Conservation (phyloP, 2,888 invertebrate species). For the Ectemnius continuus region DNA sequence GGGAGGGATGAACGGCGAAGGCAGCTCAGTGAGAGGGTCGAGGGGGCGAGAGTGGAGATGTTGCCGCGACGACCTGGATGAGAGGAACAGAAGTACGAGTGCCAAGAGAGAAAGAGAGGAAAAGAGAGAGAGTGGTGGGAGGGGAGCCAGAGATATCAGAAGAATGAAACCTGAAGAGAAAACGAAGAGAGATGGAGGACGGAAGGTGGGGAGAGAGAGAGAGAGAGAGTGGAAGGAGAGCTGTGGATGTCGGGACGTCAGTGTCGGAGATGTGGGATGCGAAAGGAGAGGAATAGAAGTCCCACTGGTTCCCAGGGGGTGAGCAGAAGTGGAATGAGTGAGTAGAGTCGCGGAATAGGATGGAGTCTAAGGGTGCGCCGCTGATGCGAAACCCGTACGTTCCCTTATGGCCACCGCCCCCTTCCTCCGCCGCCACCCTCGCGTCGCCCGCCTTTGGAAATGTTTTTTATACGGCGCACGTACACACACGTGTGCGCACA, state of each 20-base stretch:
- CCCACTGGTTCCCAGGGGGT: slow-evolving; percentile 68
- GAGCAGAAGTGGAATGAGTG: slow-evolving; percentile 69
- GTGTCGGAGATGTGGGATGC: slow-evolving; percentile 68
- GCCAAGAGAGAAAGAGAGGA: slow-evolving; percentile 30
- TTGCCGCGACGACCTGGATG: slow-evolving; percentile 56
- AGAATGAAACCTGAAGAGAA: not conserved
- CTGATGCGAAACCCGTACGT: slow-evolving; percentile 65
- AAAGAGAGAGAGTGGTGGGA: slow-evolving; percentile 35
- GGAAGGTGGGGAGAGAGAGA: slow-evolving; percentile 33
- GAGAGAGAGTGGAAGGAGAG: slow-evolving; percentile 42
- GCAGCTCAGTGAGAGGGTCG: slow-evolving; percentile 37
- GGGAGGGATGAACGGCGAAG: slow-evolving; percentile 39
- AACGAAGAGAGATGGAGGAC: slow-evolving; percentile 17
- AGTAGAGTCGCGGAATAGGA: slow-evolving; percentile 71
- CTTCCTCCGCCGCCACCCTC: not conserved
- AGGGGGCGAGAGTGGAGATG: slow-evolving; percentile 45
- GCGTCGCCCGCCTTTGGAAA: slow-evolving; percentile 34
- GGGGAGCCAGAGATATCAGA: not conserved
- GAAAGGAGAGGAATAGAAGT: slow-evolving; percentile 70
- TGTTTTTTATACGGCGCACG: slow-evolving; percentile 47
- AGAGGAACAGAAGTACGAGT: slow-evolving; percentile 52
- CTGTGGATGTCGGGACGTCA: slow-evolving; percentile 72
- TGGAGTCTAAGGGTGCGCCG: slow-evolving; percentile 69
- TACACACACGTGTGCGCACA: slow-evolving; percentile 47
- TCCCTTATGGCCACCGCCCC: slow-evolving; percentile 42